A percentile compares a stretch with the other conserved stretches of the same genome.
phyloP scores from a whole-genome alignment of 2,888 invertebrate genomes.

The Dynastes hyllus region DNA sequence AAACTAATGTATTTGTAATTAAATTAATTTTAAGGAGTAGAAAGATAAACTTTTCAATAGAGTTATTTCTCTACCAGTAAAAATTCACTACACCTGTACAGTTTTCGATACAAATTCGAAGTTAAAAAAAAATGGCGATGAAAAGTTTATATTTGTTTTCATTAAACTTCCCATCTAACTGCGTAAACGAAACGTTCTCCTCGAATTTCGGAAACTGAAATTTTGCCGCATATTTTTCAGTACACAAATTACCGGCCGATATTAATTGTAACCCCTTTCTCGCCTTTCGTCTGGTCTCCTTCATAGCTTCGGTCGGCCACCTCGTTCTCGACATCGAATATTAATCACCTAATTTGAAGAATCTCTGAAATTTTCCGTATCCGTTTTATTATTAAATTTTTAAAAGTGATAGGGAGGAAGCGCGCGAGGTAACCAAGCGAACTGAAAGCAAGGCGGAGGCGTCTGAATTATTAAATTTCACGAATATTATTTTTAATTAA shows the following conservation, averaged over 20 bases:
- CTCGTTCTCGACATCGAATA: constrained; percentile 20
- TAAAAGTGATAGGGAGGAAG: background rate
- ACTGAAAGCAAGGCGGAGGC: background rate
- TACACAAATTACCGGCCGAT: constrained; percentile 14
- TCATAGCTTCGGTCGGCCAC: background rate
- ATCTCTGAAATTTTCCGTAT: constrained; percentile 41
- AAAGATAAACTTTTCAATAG: no score
- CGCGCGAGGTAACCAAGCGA: background rate
- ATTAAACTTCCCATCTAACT: no score
- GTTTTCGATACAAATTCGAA: no score
- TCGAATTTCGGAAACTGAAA: no score
- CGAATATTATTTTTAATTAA: constrained; percentile 48
- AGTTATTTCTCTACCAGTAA: no score
- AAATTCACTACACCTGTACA: no score
- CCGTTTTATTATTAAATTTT: constrained; percentile 45
- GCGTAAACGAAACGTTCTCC: no score
- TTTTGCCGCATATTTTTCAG: background rate
- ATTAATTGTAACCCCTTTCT: constrained; percentile 21
- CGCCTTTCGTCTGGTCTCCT: background rate
- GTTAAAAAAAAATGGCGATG: no score
- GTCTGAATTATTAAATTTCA: constrained; percentile 40
- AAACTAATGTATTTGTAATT: no score
- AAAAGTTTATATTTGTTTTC: no score
- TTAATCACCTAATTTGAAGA: constrained; percentile 46
- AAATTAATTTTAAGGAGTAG: no score